These are phyloP conservation scores for Rambutsinella grinnellia DNA, from an alignment of 2,888 invertebrate species.

Conservation along the genomic window DNA sequence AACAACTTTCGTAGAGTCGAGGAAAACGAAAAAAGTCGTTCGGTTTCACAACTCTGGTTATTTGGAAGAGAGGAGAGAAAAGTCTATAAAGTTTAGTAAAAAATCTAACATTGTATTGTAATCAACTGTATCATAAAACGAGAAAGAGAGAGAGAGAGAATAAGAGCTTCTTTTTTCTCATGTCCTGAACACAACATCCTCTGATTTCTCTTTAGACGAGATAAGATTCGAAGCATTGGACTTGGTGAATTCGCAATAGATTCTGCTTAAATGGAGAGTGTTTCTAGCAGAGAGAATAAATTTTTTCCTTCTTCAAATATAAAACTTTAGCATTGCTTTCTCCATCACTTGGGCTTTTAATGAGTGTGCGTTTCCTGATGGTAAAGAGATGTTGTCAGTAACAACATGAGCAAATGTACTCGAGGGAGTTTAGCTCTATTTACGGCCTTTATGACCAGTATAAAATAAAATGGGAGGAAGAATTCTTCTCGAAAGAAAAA, in stretches of 20 bases:
- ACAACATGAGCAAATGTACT: constrained; percentile 41
- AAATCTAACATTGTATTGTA: neutral
- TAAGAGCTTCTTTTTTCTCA: constrained; percentile 11
- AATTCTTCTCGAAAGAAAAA: too few relatives aligned
- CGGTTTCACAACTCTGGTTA: neutral
- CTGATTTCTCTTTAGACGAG: neutral
- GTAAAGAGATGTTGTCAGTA: constrained; percentile 10
- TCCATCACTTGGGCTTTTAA: constrained; percentile 32
- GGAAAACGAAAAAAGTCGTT: constrained; percentile 47
- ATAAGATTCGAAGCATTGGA: constrained; percentile 52
- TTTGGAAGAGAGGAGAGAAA: constrained; percentile 27
- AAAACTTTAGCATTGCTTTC: neutral
- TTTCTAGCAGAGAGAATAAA: neutral
- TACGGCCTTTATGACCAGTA: too few relatives aligned
- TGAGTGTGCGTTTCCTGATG: constrained; percentile 52
- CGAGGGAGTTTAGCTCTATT: constrained; percentile 35
- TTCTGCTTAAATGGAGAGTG: constrained; percentile 7
- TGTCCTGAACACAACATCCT: neutral
- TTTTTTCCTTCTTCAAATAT: constrained; percentile 6
- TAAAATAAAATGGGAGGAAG: too few relatives aligned
- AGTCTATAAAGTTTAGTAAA: constrained; percentile 44
- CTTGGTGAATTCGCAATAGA: constrained; percentile 40
- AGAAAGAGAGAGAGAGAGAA: neutral
- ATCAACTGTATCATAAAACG: neutral
- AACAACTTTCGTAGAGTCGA: constrained; percentile 15